Conservation (phyloP, 2,888 invertebrate genomes). For the Corythucha ciliata region DNA sequence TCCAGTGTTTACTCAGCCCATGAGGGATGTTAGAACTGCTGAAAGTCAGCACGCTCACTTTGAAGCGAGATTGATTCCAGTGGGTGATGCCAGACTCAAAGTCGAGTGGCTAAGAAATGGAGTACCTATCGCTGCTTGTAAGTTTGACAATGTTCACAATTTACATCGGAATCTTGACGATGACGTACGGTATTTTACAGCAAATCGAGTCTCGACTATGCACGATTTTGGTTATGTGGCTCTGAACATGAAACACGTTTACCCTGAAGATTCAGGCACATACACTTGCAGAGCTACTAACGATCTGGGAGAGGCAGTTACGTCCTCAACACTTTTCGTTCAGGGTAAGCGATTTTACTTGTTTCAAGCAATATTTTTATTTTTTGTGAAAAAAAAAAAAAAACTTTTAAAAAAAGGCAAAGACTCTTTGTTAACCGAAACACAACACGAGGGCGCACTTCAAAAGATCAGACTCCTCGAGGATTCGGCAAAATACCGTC, state of each 20-base stretch:
- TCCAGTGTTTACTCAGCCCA: slow-evolving; percentile 85
- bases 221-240: slow-evolving; percentile 98
- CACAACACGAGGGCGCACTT: slow-evolving; percentile 79
- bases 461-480: slow-evolving; percentile 80
- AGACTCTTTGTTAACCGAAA: slow-evolving; percentile 75
- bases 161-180: not conserved
- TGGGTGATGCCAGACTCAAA: slow-evolving; percentile 83
- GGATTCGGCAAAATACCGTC: slow-evolving; percentile 66
- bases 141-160: too few relatives aligned
- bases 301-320: slow-evolving; percentile 88
- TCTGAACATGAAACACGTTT: slow-evolving; percentile 85
- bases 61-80: slow-evolving; percentile 86
- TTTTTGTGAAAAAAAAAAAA: not conserved
- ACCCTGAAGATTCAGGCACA: slow-evolving; percentile 92
- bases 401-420: slow-evolving; percentile 52
- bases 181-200: slow-evolving; percentile 44
- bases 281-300: slow-evolving; percentile 91
- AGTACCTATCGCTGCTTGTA: slow-evolving; percentile 79
- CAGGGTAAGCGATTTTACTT: slow-evolving; percentile 54
- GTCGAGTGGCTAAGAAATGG: slow-evolving; percentile 92
- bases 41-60: slow-evolving; percentile 91
- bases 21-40: slow-evolving; percentile 72
- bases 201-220: slow-evolving; percentile 87
- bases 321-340: slow-evolving; percentile 82
- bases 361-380: slow-evolving; percentile 17